Conservation (phyloP, 2,797 vertebrate species). For the Vultur gryphus region DNA sequence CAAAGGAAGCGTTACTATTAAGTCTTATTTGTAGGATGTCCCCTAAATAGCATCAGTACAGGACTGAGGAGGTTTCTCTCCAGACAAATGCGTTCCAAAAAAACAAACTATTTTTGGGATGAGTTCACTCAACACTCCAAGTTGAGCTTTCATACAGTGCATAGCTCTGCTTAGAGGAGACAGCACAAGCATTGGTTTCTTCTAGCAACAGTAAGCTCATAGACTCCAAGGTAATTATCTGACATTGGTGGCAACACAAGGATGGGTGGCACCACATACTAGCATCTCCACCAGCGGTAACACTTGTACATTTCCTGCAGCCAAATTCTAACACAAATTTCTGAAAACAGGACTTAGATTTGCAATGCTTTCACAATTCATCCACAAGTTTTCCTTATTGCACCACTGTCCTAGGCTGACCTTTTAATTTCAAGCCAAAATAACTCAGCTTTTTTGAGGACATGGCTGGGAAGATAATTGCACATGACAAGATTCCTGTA, state of each 20-base stretch:
- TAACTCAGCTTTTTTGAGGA: not conserved
- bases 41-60: not conserved
- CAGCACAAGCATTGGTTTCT: not conserved
- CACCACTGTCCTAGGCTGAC: not conserved
- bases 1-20: not conserved
- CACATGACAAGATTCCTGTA: not conserved
- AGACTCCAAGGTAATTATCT: not conserved
- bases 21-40: not conserved
- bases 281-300: not conserved
- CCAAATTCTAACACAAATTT: not conserved
- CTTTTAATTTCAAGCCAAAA: not conserved
- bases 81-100: not conserved
- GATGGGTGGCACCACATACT: not conserved
- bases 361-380: not conserved
- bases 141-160: not conserved
- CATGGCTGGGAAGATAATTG: not conserved
- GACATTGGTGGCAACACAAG: not conserved
- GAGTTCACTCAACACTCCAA: not conserved
- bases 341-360: not conserved
- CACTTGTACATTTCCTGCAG: not conserved
- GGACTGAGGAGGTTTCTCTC: not conserved
- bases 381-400: not conserved
- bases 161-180: not conserved
- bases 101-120: not conserved
- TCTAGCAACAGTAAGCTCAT: not conserved